Evolutionary conservation across 2,888 invertebrate species (phyloP).

Genomic region (Amiota mariae): DNA sequence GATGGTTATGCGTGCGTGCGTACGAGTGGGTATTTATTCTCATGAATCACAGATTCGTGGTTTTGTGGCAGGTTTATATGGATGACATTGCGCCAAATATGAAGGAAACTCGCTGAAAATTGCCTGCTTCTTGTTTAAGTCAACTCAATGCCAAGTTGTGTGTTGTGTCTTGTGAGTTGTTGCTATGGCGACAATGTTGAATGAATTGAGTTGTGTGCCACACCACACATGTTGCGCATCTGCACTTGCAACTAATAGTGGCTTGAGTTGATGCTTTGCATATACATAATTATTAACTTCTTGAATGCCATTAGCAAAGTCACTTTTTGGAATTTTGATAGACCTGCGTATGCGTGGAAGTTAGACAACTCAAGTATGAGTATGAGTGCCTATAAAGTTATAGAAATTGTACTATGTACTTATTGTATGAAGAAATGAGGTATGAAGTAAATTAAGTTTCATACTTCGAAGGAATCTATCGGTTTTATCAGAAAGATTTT

Average conservation of each 20-base stretch:
- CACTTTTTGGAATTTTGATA: background rate
- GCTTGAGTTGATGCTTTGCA: background rate
- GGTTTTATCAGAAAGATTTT: too few species aligned
- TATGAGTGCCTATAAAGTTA: too few species aligned
- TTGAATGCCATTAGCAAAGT: background rate
- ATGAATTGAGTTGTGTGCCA: background rate
- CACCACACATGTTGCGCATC: background rate
- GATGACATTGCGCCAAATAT: background rate
- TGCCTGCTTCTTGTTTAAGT: conserved; percentile 17
- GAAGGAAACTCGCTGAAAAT: conserved; percentile 18
- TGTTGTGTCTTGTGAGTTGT: background rate
- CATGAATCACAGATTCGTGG: background rate
- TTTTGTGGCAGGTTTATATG: too few species aligned
- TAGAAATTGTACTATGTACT: too few species aligned
- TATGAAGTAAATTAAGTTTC: too few species aligned
- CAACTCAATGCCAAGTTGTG: background rate
- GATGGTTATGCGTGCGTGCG: background rate
- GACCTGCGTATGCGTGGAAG: too few species aligned
- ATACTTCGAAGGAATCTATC: too few species aligned
- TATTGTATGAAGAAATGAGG: too few species aligned
- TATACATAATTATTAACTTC: background rate
- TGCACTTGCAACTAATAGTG: background rate
- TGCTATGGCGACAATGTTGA: background rate
- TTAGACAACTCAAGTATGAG: too few species aligned
- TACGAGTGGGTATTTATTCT: background rate